A percentile compares a stretch with the other conserved stretches of the same genome.
These are phyloP conservation scores for Abrostola tripartita DNA, from an alignment of 2,888 invertebrate species.

Conservation along the genomic window DNA sequence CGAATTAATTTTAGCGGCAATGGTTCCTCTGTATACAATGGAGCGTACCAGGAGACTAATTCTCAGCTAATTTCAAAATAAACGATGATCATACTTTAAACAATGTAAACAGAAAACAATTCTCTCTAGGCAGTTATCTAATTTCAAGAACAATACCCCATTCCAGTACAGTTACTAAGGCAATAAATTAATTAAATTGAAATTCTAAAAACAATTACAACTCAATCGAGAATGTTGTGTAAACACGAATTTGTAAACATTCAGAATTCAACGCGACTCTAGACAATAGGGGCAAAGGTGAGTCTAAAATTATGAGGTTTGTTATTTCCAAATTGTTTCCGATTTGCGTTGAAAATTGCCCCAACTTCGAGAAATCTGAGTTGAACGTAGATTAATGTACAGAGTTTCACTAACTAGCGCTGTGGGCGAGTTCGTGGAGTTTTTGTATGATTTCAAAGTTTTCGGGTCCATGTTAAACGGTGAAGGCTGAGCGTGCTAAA, in stretches of 20 bases:
- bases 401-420: conserved; percentile 65
- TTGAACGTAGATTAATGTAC: conserved; percentile 81
- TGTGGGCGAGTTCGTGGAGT: conserved; percentile 25
- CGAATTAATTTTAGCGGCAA: no score
- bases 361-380: conserved; percentile 77
- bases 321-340: conserved; percentile 83
- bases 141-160: conserved; percentile 33
- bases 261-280: conserved; percentile 41
- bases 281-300: conserved; percentile 73
- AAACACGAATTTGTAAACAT: conserved; percentile 54
- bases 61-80: background rate
- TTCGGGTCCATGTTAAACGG: conserved; percentile 20
- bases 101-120: background rate
- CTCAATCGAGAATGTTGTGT: conserved; percentile 48
- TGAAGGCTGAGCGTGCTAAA: conserved; percentile 26
- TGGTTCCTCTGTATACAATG: no score
- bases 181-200: conserved; percentile 52
- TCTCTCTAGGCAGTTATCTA: conserved; percentile 17
- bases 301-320: conserved; percentile 79
- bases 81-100: background rate
- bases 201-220: conserved; percentile 54
- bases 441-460: conserved; percentile 43
- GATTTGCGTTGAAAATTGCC: conserved; percentile 74
- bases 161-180: conserved; percentile 20
- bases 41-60: background rate